Evolutionary conservation across 64 coral and sea anemone genomes (phyloP).

Genomic region (Acropora yongei): DNA sequence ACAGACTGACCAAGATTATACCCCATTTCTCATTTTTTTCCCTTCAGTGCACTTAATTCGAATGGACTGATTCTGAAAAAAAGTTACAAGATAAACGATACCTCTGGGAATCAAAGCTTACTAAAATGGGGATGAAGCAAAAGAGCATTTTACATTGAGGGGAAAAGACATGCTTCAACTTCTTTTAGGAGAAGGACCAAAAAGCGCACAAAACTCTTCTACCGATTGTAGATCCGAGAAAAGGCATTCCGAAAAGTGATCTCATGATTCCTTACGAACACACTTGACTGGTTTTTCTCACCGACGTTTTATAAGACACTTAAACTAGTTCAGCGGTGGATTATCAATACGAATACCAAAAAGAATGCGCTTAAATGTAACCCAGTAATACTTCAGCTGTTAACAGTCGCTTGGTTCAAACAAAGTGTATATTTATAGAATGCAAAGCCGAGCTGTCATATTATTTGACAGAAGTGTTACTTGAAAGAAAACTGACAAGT

Average conservation of each 20-base stretch:
- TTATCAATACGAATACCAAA: background rate
- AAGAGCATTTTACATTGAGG: background rate
- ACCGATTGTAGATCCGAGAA: too few relatives aligned
- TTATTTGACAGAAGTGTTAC: background rate
- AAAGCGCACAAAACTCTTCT: too few relatives aligned
- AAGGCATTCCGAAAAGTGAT: conserved; percentile 44
- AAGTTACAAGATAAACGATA: too few relatives aligned
- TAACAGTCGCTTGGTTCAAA: too few relatives aligned
- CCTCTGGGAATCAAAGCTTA: background rate
- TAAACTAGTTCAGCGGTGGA: background rate
- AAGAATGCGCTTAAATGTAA: too few relatives aligned
- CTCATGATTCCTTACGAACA: conserved; percentile 10
- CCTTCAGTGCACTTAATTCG: too few relatives aligned
- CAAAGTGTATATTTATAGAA: background rate
- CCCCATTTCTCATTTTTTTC: too few relatives aligned
- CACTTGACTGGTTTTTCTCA: conserved; percentile 2
- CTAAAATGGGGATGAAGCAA: background rate
- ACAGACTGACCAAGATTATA: too few relatives aligned
- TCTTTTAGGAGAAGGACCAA: too few relatives aligned
- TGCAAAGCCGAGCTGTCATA: background rate
- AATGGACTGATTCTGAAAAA: too few relatives aligned
- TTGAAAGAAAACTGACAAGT: background rate
- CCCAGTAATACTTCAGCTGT: too few relatives aligned
- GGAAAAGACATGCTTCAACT: background rate
- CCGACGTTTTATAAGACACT: background rate